Evolutionary conservation across 1,140 invertebrate species (phyloP), one percentile per base, ranked within the genome.

Genomic region (Macrostomum lignano): DNA sequence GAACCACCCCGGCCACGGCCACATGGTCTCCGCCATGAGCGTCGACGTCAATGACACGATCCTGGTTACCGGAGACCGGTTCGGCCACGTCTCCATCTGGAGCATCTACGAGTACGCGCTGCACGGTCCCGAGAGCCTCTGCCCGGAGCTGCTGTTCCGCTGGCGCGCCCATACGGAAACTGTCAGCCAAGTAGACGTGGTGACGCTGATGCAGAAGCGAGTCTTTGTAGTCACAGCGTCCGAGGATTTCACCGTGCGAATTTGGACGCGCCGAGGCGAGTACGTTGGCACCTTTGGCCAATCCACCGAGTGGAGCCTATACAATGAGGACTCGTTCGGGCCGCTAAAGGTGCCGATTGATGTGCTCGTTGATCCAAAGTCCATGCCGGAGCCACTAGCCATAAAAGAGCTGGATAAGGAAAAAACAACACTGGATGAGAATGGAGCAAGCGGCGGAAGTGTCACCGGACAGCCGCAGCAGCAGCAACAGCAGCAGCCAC

Each of bases 291-390:
- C 52, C 24, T 52, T 55, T 42, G 52, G 55, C 22, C 52, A 57
- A 38, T 44, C 46, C 21, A 47, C 52, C 23, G 37, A 42, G 0
- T 58, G 55, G 55, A 49, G 55, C 36, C 36, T 58, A 3, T 49
- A 51, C 37, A 52, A 54, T 25, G 38, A 44, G 13, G 30, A 40
- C 5, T 49, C 52, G 9, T 58, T 40, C 34, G 43, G 49, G 25
- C 52, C 57, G 36, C 55, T 54, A 14, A 54, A 54, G 46, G 52
- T 56, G 22, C 55, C 55, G 14, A 55, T 48, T 36, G 55, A 58
- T 42, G 52, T 58, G 5, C 46, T 58, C 1, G 44, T 55, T 37
- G 51, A 58, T 36, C 48, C 54, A 5, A 42, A 48, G 38, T 53
- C 51, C 43, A 38, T 58, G 31, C 55, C 55, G 1, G 35, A 39